Base-by-base conservation (phyloP, 2,113 vertebrate species). In the Polyodon spathula region DNA sequence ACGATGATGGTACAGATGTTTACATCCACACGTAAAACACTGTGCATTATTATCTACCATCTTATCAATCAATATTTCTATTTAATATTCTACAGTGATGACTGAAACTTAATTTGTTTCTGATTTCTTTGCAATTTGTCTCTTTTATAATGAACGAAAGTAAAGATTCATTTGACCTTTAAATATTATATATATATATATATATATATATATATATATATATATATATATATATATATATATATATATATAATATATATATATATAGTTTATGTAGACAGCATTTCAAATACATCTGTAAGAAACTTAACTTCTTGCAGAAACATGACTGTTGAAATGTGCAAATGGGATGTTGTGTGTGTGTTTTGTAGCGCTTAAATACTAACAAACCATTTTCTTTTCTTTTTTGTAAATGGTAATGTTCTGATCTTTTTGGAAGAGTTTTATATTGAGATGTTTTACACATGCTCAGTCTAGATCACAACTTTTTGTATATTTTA, bases 11-110 rank as follows among this genome's bases (percentile, higher is more conserved):
- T 64, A 42, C 59, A 59, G 56, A 59, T 59, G 63, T 64, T 60
- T 65, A 65, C 63, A 8, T 44, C 43, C 52, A 50, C 44, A 54
- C 16, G 40, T 38, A 42, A 3, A 56, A 60, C 43, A 54, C 57
- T 60, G 54, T 60, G 58, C 63, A 65, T 54, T 50, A 59, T 14
- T 59, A 17, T 64, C n/a, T 65, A 55, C 40, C 54, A 39, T 65
- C 41, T 55, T 38, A 15, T 14, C 40, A 37, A 42, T 46, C 40
- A 55, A 10, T 44, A 57, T 40, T 43, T 38, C 15, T 8, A 14
- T 41, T 50, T 12, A 44, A 44, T 40, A 17, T 15, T 12, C 37
- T 14, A 5, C 51, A 15, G 9, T 41, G 38, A 56, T 56, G 6
- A 38, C 58, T n/a, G 56, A 44, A 44, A 12, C 12, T 7, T 8